Percentiles rank a stretch among this genome's conserved stretches.
phyloP scores from a whole-genome alignment of 1,140 invertebrate genomes.

The Mizuhopecten yessoensis region DNA sequence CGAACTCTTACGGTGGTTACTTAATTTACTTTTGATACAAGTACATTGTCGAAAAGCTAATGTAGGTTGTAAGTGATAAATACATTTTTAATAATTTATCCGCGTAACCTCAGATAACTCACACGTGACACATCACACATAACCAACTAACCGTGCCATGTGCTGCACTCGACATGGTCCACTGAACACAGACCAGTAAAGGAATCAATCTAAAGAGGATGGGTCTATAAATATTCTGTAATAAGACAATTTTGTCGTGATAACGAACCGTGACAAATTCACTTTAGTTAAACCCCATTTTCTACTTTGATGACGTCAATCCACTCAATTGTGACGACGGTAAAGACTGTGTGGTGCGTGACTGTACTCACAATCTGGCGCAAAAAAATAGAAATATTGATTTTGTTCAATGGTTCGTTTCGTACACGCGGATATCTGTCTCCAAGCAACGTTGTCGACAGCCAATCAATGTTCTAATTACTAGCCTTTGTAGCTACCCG shows the following conservation, averaged over 20 bases:
- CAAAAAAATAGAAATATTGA: constrained; percentile 28
- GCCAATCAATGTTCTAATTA: constrained; percentile 16
- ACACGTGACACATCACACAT: neutral
- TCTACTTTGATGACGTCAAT: constrained; percentile 1
- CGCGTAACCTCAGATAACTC: too few relatives aligned
- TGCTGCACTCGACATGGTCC: too few relatives aligned
- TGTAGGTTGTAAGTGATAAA: too few relatives aligned
- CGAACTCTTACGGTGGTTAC: too few relatives aligned
- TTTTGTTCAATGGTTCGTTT: neutral
- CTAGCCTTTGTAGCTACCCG: constrained; percentile 10
- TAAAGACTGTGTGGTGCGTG: neutral
- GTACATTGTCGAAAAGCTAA: too few relatives aligned
- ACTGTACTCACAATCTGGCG: neutral
- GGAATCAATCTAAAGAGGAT: too few relatives aligned
- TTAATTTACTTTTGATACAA: too few relatives aligned
- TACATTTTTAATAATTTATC: too few relatives aligned
- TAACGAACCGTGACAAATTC: neutral
- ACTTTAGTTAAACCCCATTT: neutral
- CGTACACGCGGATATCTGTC: constrained; percentile 37
- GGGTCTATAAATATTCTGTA: neutral
- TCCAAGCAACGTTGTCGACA: constrained; percentile 31
- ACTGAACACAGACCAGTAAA: neutral
- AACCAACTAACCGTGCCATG: too few relatives aligned
- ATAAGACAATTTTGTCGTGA: neutral
- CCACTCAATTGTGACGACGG: neutral